These are phyloP conservation scores for Melierax canorus DNA, from an alignment of 2,113 vertebrate genomes.

Conservation along the genomic window DNA sequence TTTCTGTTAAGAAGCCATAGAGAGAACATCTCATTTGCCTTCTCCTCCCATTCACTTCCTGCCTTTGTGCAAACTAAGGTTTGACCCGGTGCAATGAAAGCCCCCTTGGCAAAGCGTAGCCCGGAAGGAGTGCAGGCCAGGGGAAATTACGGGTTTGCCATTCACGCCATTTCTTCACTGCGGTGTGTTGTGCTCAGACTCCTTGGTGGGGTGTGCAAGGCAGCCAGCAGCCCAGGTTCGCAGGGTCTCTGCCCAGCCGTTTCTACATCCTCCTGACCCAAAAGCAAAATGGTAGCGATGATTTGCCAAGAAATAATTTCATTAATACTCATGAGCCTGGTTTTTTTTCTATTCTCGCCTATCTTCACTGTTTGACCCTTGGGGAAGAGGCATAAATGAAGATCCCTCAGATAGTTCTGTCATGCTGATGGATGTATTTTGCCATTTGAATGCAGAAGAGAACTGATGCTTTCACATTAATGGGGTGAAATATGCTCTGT, in stretches of 20 bases:
- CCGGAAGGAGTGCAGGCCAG: neutral
- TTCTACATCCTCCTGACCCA: neutral
- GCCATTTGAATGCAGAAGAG: neutral
- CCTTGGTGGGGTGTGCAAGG: neutral
- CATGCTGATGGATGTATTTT: neutral
- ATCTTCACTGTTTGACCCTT: neutral
- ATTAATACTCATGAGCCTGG: neutral
- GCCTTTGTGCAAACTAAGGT: conserved; percentile 1
- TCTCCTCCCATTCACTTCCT: neutral
- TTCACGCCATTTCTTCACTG: fast-evolving
- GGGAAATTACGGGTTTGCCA: neutral
- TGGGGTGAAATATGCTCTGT: neutral
- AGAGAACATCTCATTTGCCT: conserved; percentile 39
- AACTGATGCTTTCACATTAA: neutral
- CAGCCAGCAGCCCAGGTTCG: neutral
- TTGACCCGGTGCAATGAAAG: neutral
- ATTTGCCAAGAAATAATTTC: conserved; percentile 18
- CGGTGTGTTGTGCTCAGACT: neutral
- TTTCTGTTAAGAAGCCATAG: neutral
- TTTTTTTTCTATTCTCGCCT: neutral
- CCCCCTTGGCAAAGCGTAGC: neutral
- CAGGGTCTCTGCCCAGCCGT: neutral
- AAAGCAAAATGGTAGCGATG: neutral
- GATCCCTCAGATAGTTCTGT: neutral
- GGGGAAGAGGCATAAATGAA: neutral